Percentiles rank a stretch among this genome's conserved stretches.
Conservation (phyloP, 2,113 vertebrate species). For the Chloropsis hardwickii region DNA sequence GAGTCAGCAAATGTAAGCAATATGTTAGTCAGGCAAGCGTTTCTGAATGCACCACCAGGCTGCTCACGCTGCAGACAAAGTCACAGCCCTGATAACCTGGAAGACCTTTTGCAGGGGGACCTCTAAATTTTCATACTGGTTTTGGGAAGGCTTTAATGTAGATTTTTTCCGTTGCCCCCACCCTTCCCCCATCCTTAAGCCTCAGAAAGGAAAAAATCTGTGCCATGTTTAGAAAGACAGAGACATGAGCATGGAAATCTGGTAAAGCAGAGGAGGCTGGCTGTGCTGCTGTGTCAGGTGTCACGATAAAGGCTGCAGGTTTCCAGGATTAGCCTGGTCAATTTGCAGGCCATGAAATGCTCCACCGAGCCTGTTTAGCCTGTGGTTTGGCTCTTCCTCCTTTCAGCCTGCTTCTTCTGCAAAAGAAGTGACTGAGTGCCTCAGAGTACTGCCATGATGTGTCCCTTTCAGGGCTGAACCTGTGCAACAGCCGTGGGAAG, state of each 20-base stretch:
- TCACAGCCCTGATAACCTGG: background rate
- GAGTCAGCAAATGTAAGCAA: slow-evolving; percentile 45
- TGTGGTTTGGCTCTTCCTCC: background rate
- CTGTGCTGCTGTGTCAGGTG: background rate
- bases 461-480: rapidly evolving
- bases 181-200: background rate
- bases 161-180: background rate
- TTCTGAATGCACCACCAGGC: background rate
- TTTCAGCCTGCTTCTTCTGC: background rate
- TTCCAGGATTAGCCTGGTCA: background rate
- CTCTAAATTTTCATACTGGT: background rate
- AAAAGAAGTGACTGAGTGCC: background rate
- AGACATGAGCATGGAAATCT: rapidly evolving
- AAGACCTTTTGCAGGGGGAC: background rate
- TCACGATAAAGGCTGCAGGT: background rate
- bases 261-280: background rate
- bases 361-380: background rate
- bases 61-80: background rate
- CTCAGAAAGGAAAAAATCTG: background rate
- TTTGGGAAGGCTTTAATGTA: background rate
- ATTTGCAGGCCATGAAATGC: background rate
- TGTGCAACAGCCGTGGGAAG: rapidly evolving
- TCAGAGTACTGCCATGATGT: rapidly evolving
- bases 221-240: background rate
- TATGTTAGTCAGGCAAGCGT: background rate